Base-by-base conservation (phyloP, 1,140 invertebrate genomes). In the Drosophila triauraria region DNA sequence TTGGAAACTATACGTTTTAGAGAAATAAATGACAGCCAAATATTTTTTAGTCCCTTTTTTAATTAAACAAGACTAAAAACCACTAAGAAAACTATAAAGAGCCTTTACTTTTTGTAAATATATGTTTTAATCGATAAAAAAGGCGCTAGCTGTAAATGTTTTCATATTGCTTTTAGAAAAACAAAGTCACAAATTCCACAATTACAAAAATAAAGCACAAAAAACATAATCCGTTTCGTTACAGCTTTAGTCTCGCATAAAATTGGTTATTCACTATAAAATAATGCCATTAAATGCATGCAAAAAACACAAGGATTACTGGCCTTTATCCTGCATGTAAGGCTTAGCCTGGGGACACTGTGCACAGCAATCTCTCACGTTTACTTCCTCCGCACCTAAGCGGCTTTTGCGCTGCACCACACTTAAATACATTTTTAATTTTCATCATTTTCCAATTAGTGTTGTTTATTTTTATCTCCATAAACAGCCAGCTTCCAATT, bases 351-450 rank as follows among this genome's bases (percentile, higher is more conserved):
- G 27, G 40, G 30, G 53, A 50, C 43, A 76, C 32, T 68, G 69
- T 71, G 53, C 53, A 6, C 43, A 27, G 51, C 23, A 32, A 71
- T 42, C 30, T 35, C 23, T 43, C 67, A 71, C 53, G 43, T 72
- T 60, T 72, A 25, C 27, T 32, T 27, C n/a, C 50, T 27, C 50
- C 40, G 46, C 20, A 38, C 15, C 63, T 78, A 78, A 78, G 56
- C 75, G 50, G 75, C 38, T 78, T 77, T 61, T 44, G 56, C 62
- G 63, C 75, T 78, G 63, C 57, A 76, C 48, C 48, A 32, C 56
- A 61, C 44, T 61, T 78, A 78, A 77, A 78, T 61, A 23, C 63
- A 69, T 61, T 78, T 77, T 77, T 69, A 61, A 77, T 77, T 60
- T 40, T 56, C 56, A 69, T 77, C 25, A 51, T 60, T 78, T 69